Base-by-base conservation (phyloP, 2,113 vertebrate species). In the Etheostoma cragini region DNA sequence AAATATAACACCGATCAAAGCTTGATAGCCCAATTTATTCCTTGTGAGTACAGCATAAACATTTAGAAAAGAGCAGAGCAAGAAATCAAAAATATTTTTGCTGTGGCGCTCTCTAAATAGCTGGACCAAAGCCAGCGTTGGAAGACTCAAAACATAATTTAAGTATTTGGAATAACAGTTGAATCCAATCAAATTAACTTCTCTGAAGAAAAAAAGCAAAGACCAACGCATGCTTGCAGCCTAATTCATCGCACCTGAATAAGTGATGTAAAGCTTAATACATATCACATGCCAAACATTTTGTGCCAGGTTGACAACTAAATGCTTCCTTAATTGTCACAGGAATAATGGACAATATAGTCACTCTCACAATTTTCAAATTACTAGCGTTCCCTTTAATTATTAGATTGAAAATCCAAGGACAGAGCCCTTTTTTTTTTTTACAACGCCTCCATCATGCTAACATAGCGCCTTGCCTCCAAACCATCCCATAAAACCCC, bases 401-500 rank as follows among this genome's bases (percentile, higher is more conserved):
- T 93, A 90, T 93, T 86, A 77, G 86, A 95, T 95, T 95, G 89
- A 85, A 92, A 95, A 95, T 93, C 93, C 85, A 82, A 84, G 88
- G 90, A 88, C 88, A 83, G 84, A 90, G 81, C 81, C 76, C 64
- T 10, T 76, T 30, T 30, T 30, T 30, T 30, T 30, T 30, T 84
- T 82, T 64, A 69, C 90, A 81, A 85, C 24, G 79, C 77, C 77
- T 92, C 84, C 87, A 78, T 81, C 83, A 76, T 76, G 82, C 89
- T 90, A 84, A 90, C 87, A 87, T 88, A 90, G 89, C 85, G 80
- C 88, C 82, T 85, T 88, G 92, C 94, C 92, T 95, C 89, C 89
- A 92, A 93, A 94, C 91, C 87, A 87, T 89, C 93, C 89, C 89
- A 94, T 94, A 92, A 94, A 94, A 95, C 92, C 93, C 92, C 91